Percentiles rank a stretch among this genome's conserved stretches.
Evolutionary conservation across 2,113 vertebrate genomes (phyloP).

Genomic region (Lophochroa leadbeateri): DNA sequence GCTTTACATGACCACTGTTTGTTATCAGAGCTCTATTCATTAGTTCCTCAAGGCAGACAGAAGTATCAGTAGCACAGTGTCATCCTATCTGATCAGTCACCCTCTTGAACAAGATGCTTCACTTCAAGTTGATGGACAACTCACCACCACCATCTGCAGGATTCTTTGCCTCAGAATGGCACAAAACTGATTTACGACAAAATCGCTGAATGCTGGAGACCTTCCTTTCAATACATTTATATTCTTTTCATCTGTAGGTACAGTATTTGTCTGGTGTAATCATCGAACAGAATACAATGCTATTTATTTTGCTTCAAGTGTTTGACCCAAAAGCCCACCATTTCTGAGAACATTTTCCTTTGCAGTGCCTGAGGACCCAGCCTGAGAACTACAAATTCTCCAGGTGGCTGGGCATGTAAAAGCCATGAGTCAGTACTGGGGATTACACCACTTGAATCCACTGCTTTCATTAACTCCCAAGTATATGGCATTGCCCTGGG

Average conservation of each 20-base stretch:
- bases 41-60: background rate
- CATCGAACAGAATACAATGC: background rate
- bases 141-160: background rate
- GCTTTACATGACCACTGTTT: background rate
- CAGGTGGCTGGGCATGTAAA: background rate
- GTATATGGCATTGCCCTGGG: background rate
- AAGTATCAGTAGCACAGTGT: background rate
- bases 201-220: background rate
- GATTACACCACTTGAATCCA: background rate
- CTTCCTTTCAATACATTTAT: background rate
- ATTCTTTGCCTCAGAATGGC: background rate
- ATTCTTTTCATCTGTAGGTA: background rate
- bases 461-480: background rate
- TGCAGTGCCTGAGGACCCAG: background rate
- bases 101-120: background rate
- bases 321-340: background rate
- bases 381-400: background rate
- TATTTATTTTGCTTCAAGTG: background rate
- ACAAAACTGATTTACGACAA: background rate
- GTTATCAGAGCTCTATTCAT: background rate
- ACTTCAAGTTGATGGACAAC: background rate
- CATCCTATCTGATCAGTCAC: background rate
- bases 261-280: background rate
- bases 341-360: background rate
- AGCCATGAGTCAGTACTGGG: background rate